phyloP scores from a whole-genome alignment of 2,888 invertebrate species.

The Drosophila anomalata region DNA sequence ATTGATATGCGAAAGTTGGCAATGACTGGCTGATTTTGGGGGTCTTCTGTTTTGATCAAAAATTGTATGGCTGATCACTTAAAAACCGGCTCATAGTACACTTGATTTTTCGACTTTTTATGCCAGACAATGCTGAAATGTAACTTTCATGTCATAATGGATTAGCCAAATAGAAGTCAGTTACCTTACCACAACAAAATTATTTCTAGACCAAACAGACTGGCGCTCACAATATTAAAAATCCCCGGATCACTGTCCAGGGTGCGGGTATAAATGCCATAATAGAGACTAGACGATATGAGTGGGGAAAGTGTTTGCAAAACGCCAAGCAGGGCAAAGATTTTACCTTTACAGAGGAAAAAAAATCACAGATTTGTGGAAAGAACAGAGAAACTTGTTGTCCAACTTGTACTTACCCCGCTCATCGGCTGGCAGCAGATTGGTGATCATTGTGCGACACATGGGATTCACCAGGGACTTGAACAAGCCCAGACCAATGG shows the following conservation, averaged over 20 bases:
- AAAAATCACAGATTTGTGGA: background rate
- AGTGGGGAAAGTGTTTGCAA: conserved; percentile 87
- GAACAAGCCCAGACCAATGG: conserved; percentile 72
- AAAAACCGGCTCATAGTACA: conserved; percentile 61
- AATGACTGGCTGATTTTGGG: conserved; percentile 28
- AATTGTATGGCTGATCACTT: conserved; percentile 36
- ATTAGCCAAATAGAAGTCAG: conserved; percentile 6
- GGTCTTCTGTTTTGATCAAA: background rate
- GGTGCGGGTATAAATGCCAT: conserved; percentile 86
- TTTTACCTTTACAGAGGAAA: conserved; percentile 84
- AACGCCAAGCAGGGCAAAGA: conserved; percentile 88
- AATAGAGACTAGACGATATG: conserved; percentile 87
- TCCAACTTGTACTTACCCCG: conserved; percentile 77
- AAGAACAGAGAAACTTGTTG: background rate
- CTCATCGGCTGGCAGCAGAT: conserved; percentile 76
- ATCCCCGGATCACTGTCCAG: conserved; percentile 86
- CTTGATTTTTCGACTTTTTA: conserved; percentile 50
- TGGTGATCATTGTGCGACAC: conserved; percentile 79
- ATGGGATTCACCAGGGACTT: conserved; percentile 80
- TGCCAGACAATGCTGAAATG: conserved; percentile 65
- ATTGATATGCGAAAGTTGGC: conserved; percentile 45
- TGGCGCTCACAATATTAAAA: conserved; percentile 85
- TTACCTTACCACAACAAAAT: conserved; percentile 64
- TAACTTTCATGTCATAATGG: conserved; percentile 2
- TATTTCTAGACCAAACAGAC: conserved; percentile 65